Percentiles rank a stretch among this genome's conserved stretches.
These are phyloP conservation scores for Cryptoblepharus egeriae DNA, from an alignment of 2,797 vertebrate genomes.

Conservation along the genomic window DNA sequence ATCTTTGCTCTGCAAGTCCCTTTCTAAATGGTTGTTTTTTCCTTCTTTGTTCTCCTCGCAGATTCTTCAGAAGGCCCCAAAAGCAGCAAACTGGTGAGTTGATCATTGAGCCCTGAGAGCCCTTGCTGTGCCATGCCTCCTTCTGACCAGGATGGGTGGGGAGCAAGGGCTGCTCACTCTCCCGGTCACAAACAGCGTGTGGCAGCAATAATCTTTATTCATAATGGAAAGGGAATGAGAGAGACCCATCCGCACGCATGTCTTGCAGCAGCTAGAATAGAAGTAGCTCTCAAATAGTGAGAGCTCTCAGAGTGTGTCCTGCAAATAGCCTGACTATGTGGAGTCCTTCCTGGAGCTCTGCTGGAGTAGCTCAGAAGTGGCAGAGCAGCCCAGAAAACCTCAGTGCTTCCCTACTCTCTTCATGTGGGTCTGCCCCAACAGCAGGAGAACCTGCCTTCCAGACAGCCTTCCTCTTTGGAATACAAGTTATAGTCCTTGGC, in stretches of 20 bases:
- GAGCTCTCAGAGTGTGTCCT: neutral
- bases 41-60: constrained; percentile 66
- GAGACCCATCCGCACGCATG: neutral
- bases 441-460: no score
- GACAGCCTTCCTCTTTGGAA: neutral
- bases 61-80: constrained; percentile 87
- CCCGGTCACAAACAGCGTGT: no score
- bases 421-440: no score
- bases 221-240: neutral
- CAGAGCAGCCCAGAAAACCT: neutral
- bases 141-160: neutral
- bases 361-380: neutral
- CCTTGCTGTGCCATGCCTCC: no score
- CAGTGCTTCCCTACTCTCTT: neutral
- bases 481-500: neutral
- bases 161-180: no score
- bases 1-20: accelerated
- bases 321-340: neutral
- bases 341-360: neutral
- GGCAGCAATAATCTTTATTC: neutral
- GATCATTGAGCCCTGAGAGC: neutral
- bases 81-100: constrained; percentile 91
- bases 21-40: constrained; percentile 12
- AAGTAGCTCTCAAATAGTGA: no score
- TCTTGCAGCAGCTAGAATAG: neutral